phyloP scores from a whole-genome alignment of 2,113 vertebrate species.

The Felis chaus region DNA sequence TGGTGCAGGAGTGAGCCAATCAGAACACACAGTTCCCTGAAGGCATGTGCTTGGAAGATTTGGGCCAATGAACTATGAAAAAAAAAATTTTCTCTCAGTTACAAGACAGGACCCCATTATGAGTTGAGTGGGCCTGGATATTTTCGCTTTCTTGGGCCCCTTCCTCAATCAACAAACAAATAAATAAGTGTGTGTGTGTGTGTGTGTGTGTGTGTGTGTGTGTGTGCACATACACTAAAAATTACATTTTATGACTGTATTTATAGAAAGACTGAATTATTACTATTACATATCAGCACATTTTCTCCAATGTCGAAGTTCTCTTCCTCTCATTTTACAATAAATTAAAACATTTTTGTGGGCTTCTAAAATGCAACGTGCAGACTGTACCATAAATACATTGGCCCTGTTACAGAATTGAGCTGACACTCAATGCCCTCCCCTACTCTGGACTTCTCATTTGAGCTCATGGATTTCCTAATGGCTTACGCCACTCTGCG shows the following conservation, averaged over 20 bases:
- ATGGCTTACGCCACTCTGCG: not conserved
- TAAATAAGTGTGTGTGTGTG: not conserved
- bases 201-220: not conserved
- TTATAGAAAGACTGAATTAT: not conserved
- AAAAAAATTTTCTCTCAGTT: not conserved
- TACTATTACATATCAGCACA: not conserved
- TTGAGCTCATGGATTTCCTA: not conserved
- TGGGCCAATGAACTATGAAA: not conserved
- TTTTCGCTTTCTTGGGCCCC: not conserved
- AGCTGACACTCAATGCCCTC: not conserved
- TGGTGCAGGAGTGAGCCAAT: not conserved
- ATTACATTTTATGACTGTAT: not conserved
- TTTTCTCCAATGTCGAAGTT: not conserved
- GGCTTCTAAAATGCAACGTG: not conserved
- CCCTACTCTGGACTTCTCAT: not conserved
- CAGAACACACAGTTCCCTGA: not conserved
- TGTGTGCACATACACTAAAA: not conserved
- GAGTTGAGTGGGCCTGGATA: not conserved
- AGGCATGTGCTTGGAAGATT: not conserved
- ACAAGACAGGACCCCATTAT: not conserved
- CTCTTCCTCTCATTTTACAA: not conserved
- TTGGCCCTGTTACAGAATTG: not conserved
- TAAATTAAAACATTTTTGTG: not conserved
- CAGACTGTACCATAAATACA: not conserved
- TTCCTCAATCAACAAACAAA: not conserved